These are phyloP conservation scores for Hemichromis elongatus DNA, from an alignment of 2,113 vertebrate genomes.

Conservation along the genomic window DNA sequence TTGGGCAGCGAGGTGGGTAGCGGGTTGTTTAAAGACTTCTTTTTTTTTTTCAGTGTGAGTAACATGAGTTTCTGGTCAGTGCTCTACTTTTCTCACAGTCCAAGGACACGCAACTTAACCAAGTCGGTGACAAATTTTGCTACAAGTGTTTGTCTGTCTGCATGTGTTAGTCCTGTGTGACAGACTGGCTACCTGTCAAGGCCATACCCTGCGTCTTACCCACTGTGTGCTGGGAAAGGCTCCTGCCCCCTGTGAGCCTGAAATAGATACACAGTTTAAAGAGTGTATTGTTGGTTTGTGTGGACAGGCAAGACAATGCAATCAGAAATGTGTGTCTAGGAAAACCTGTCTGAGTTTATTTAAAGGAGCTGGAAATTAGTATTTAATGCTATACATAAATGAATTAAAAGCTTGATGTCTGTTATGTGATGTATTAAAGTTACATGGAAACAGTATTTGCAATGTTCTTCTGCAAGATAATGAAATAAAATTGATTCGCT, in stretches of 20 bases:
- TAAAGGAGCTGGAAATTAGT: background rate
- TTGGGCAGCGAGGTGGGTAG: background rate
- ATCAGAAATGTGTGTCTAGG: background rate
- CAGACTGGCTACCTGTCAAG: slow-evolving; percentile 12
- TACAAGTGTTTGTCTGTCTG: background rate
- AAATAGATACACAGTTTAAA: background rate
- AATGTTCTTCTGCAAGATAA: background rate
- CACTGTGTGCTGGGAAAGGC: background rate
- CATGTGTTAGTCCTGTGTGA: slow-evolving; percentile 1
- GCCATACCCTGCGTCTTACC: background rate
- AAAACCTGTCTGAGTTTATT: background rate
- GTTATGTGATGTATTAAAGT: background rate
- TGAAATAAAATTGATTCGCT: background rate
- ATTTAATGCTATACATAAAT: background rate
- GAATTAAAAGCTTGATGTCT: background rate
- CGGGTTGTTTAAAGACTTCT: background rate
- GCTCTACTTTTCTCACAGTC: background rate
- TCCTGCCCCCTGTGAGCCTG: background rate
- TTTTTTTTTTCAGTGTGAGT: background rate
- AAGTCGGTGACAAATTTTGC: background rate
- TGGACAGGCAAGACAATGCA: background rate
- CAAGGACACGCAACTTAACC: background rate
- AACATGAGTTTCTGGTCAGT: background rate
- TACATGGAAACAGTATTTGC: background rate
- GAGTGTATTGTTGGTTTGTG: background rate